phyloP scores from a whole-genome alignment of 2,888 invertebrate species.

The Stenolophus ochropezus region DNA sequence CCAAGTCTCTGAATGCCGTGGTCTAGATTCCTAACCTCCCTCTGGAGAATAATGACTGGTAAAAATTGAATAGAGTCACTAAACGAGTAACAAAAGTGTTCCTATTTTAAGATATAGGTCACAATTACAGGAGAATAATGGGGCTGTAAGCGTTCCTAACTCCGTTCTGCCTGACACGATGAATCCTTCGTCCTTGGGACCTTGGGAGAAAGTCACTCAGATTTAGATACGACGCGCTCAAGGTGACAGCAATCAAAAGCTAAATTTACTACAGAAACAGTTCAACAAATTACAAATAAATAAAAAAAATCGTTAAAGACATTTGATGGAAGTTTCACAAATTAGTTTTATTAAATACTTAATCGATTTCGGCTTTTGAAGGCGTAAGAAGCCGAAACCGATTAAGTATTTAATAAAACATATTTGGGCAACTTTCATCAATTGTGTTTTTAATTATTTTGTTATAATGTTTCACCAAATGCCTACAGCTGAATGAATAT shows the following conservation, averaged over 20 bases:
- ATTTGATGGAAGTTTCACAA: no score
- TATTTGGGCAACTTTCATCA: no score
- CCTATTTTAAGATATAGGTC: constrained; percentile 29
- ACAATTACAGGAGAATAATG: constrained; percentile 16
- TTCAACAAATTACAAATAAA: not conserved
- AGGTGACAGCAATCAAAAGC: not conserved
- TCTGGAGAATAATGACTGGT: not conserved
- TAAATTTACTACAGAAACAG: not conserved
- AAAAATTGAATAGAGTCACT: constrained; percentile 4
- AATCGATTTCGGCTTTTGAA: no score
- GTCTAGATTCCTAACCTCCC: not conserved
- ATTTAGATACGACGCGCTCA: not conserved
- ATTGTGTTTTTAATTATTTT: no score
- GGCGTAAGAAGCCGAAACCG: no score
- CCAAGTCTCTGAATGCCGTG: no score
- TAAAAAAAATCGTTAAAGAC: no score
- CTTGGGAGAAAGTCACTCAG: constrained; percentile 4
- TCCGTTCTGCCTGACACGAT: not conserved
- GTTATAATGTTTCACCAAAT: no score
- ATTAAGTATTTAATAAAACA: no score
- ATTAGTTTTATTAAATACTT: no score
- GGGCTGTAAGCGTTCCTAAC: not conserved
- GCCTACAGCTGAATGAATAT: no score
- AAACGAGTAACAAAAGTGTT: constrained; percentile 11
- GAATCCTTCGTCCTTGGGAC: not conserved